phyloP scores from a whole-genome alignment of 2,113 vertebrate species.

The Nyctibius bracteatus region DNA sequence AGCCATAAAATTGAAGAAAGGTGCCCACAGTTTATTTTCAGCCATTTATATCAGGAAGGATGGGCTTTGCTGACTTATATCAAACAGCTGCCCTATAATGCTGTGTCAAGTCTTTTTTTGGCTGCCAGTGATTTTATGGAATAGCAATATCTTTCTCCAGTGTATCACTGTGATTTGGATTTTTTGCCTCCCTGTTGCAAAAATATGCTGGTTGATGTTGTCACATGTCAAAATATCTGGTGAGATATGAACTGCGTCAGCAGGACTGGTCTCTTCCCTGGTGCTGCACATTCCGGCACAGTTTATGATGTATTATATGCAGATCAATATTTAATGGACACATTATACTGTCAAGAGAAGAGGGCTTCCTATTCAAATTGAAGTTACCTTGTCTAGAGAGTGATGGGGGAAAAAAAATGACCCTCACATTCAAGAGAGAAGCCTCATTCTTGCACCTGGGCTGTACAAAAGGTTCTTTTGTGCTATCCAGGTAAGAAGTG shows the following conservation, averaged over 20 bases:
- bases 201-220: constrained; percentile 3
- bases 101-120: neutral
- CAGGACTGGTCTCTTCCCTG: neutral
- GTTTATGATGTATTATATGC: neutral
- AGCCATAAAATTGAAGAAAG: neutral
- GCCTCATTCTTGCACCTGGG: neutral
- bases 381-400: neutral
- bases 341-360: neutral
- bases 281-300: neutral
- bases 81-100: neutral
- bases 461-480: neutral
- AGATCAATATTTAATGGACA: constrained; percentile 54
- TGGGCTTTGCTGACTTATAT: neutral
- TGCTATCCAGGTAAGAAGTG: neutral
- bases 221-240: constrained; percentile 31
- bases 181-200: neutral
- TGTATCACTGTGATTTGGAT: neutral
- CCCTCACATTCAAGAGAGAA: neutral
- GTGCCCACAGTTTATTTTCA: neutral
- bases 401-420: neutral
- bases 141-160: neutral
- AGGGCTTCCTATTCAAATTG: neutral
- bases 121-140: neutral
- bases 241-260: constrained; percentile 20
- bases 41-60: neutral